Evolutionary conservation across 2,888 invertebrate species (phyloP).

Genomic region (Scrobipalpa atriplicella): DNA sequence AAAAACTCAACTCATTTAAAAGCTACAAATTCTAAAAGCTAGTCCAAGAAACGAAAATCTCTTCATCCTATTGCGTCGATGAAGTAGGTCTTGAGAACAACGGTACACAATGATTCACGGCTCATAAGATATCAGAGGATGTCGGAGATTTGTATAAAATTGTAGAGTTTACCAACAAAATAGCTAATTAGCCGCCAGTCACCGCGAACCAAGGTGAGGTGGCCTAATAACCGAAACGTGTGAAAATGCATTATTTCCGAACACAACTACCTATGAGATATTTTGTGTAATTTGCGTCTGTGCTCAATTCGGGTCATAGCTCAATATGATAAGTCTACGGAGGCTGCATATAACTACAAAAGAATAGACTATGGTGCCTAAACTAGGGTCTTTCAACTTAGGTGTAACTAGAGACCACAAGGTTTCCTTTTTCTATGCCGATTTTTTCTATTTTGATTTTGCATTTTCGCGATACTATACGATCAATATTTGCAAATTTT

Average conservation of each 20-base stretch:
- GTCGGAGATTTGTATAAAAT: constrained; percentile 4
- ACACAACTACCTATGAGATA: constrained; percentile 27
- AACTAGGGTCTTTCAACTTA: no score
- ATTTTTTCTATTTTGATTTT: no score
- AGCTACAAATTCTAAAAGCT: neutral
- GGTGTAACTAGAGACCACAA: no score
- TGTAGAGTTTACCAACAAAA: constrained; percentile 14
- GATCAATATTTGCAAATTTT: no score
- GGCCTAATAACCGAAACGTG: constrained; percentile 31
- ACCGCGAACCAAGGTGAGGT: constrained; percentile 29
- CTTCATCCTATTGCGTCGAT: neutral
- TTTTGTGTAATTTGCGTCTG: constrained; percentile 27
- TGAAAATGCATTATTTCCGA: constrained; percentile 29
- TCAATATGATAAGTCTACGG: constrained; percentile 28
- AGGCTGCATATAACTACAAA: no score
- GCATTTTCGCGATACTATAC: no score
- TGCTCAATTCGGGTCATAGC: constrained; percentile 49
- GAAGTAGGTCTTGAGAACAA: neutral
- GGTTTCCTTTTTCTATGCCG: no score
- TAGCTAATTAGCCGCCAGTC: constrained; percentile 24
- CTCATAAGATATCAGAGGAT: neutral
- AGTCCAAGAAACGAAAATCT: neutral
- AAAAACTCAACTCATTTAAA: no score
- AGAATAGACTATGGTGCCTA: no score
- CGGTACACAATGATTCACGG: neutral